Evolutionary conservation across 2,797 vertebrate species (phyloP).

Genomic region (Brachyrhaphis roseni): DNA sequence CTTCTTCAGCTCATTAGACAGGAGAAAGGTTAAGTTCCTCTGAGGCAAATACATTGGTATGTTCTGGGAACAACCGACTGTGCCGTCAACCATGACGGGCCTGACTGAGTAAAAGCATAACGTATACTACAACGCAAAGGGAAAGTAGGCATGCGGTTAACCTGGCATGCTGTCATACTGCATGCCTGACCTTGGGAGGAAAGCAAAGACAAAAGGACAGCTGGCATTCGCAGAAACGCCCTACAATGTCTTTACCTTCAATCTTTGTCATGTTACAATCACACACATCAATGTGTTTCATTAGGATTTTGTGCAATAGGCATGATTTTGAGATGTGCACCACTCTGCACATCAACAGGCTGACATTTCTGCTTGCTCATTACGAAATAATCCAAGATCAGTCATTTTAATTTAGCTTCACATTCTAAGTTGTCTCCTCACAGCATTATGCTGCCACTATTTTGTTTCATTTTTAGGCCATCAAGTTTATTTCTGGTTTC

Average conservation of each 20-base stretch:
- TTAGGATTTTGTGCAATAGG: background rate
- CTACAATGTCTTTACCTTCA: background rate
- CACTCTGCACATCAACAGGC: background rate
- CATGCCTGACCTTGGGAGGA: constrained; percentile 48
- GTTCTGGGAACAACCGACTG: constrained; percentile 39
- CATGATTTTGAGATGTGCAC: background rate
- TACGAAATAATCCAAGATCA: background rate
- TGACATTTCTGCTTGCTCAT: background rate
- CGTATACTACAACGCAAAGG: constrained; percentile 13
- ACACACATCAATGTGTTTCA: background rate
- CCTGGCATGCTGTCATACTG: constrained; percentile 40
- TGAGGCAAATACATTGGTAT: constrained; percentile 19
- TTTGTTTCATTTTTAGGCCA: background rate
- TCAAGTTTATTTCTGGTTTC: background rate
- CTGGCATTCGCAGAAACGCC: constrained; percentile 5
- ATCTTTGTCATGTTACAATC: background rate
- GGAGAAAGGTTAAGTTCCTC: background rate
- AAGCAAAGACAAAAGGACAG: constrained; percentile 34
- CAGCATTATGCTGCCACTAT: background rate
- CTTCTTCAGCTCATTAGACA: background rate
- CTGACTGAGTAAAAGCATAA: constrained; percentile 31
- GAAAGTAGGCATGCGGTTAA: constrained; percentile 40
- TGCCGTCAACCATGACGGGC: constrained; percentile 22
- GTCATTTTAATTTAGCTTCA: background rate
- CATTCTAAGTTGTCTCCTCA: background rate